These are phyloP conservation scores for Bettongia penicillata DNA, from an alignment of 2,113 vertebrate species.

Conservation along the genomic window DNA sequence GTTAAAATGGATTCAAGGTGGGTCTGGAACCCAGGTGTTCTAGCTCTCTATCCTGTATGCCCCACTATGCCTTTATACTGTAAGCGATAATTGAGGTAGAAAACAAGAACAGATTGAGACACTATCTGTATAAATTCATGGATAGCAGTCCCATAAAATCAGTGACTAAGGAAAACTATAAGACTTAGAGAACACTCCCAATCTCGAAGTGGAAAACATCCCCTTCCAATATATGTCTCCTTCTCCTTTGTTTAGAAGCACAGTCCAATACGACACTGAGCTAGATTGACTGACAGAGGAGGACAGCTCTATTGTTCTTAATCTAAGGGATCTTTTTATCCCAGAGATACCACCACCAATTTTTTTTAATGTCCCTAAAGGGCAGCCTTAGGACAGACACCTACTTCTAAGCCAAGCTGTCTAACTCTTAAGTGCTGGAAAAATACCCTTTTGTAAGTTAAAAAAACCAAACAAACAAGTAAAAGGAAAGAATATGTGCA, in stretches of 20 bases:
- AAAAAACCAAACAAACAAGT: background rate
- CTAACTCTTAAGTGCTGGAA: background rate
- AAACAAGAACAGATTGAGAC: background rate
- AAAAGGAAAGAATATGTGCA: background rate
- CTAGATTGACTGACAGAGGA: background rate
- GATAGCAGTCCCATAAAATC: background rate
- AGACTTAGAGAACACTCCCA: background rate
- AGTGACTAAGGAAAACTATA: background rate
- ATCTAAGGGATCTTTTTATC: background rate
- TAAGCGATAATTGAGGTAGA: background rate
- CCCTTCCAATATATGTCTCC: background rate
- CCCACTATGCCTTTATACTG: background rate
- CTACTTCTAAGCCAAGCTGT: background rate
- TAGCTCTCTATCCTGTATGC: background rate
- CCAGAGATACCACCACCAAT: background rate
- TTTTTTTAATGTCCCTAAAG: background rate
- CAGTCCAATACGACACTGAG: background rate
- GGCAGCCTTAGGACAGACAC: background rate
- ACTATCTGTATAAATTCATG: background rate
- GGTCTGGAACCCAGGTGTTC: background rate
- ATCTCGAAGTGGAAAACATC: background rate
- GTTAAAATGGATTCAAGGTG: background rate
- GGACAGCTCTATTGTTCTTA: background rate
- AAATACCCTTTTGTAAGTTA: background rate
- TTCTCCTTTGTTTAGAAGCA: background rate